Evolutionary conservation across 2,113 vertebrate genomes (phyloP).

Genomic region (Saguinus midas): DNA sequence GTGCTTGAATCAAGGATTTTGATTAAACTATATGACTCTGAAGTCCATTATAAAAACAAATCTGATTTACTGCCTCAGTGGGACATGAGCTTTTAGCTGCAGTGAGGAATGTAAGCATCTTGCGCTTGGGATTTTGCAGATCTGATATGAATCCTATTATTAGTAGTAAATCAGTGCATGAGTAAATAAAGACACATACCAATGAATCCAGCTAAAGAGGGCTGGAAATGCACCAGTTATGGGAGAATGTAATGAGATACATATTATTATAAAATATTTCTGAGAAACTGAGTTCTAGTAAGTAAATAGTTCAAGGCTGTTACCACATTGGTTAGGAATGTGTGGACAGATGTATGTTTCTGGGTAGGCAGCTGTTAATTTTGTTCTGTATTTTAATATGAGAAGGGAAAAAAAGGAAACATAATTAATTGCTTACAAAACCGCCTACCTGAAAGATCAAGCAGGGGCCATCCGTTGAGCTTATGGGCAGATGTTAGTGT

Average conservation of each 20-base stretch:
- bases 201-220: not conserved
- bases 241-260: not conserved
- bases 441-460: not conserved
- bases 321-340: fast-evolving
- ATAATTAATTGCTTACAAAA: not conserved
- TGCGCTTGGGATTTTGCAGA: not conserved
- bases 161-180: not conserved
- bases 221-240: too few species aligned
- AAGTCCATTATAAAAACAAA: not conserved
- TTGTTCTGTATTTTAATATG: not conserved
- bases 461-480: not conserved
- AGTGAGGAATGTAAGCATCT: too few species aligned
- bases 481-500: not conserved
- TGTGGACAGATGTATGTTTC: not conserved
- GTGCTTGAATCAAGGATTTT: not conserved
- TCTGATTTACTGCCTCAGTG: not conserved
- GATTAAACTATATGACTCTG: not conserved
- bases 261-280: not conserved
- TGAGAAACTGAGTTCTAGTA: not conserved
- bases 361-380: not conserved
- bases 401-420: not conserved
- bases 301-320: not conserved
- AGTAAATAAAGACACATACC: not conserved
- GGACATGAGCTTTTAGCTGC: not conserved
- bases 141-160: too few species aligned